Evolutionary conservation across 2,888 invertebrate species (phyloP).

Genomic region (Phasia obesa): DNA sequence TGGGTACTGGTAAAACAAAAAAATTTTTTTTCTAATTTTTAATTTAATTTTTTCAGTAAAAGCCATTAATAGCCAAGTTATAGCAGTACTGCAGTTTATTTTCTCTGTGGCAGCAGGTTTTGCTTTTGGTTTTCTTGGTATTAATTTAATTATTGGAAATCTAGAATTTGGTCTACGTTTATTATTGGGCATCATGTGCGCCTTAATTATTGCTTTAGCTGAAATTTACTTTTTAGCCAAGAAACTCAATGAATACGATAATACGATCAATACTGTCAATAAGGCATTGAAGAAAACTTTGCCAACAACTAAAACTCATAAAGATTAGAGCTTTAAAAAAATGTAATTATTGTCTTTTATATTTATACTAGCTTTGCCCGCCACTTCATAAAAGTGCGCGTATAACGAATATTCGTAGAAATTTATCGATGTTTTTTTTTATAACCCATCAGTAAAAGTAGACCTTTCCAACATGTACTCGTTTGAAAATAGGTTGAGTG

Average conservation of each 20-base stretch:
- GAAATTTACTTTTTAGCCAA: conserved; percentile 96
- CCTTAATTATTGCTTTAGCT: conserved; percentile 93
- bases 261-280: conserved; percentile 72
- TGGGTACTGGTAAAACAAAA: conserved; percentile 82
- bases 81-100: conserved; percentile 96
- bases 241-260: conserved; percentile 88
- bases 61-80: conserved; percentile 91
- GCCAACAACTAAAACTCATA: conserved; percentile 35
- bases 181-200: conserved; percentile 92
- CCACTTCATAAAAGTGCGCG: too few species aligned
- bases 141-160: conserved; percentile 91
- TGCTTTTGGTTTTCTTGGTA: conserved; percentile 95
- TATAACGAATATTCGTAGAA: too few species aligned
- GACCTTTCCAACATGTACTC: too few species aligned
- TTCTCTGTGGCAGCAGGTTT: conserved; percentile 97
- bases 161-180: conserved; percentile 93
- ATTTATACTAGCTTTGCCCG: too few species aligned
- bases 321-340: conserved; percentile 22
- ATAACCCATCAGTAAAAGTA: too few species aligned
- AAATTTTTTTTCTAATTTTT: background rate
- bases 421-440: too few species aligned
- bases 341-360: background rate
- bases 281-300: conserved; percentile 44
- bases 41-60: conserved; percentile 86
- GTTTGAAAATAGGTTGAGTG: too few species aligned